Evolutionary conservation across 2,888 invertebrate genomes (phyloP), one percentile per base, ranked within the genome.

Genomic region (Hemaris fuciformis): DNA sequence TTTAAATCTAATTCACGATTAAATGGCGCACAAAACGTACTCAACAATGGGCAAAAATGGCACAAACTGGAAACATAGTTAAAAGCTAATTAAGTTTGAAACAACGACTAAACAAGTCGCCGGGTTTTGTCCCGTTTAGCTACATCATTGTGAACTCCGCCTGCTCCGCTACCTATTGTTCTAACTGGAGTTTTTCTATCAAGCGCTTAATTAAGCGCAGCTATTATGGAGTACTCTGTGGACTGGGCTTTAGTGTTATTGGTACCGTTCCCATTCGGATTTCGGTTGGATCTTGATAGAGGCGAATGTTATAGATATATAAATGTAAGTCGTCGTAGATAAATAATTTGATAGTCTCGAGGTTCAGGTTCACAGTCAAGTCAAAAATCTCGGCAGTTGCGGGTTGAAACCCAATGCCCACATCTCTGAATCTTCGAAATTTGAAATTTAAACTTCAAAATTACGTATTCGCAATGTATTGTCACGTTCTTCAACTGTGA

Each of bases 171-270:
- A 41, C 25, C 66, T 66, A 73, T 80, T 80, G 77, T 79, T 76
- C 72, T 60, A 42, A 53, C 68, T 67, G 73, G 62, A 38, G 38
- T 80, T 84, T 82, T 83, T 80, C 78, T 80, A 83, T 81, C 76
- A 79, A 79, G 75, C 76, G 75, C 63, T 77, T 79, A 81, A 85
- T 85, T 84, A 82, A 76, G 77, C 18, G 18, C 53, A 38, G 38
- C 38, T 38, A 31, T 31, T 53, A 46, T n/a, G 23, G 23, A 13
- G 23, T n/a, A n/a, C n/a, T n/a, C n/a, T n/a, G n/a, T n/a, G n/a
- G 13, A 8, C 38, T 38, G 5, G 13, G n/a, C 13, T 38, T 38
- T n/a, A 38, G 13, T 38, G 4, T 38, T n/a, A 38, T 38, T 38
- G 38, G 8, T n/a, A n/a, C 8, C n/a, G 10, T 10, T 13, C n/a